Conservation (phyloP, 2,797 vertebrate genomes). For the Capromys pilorides region DNA sequence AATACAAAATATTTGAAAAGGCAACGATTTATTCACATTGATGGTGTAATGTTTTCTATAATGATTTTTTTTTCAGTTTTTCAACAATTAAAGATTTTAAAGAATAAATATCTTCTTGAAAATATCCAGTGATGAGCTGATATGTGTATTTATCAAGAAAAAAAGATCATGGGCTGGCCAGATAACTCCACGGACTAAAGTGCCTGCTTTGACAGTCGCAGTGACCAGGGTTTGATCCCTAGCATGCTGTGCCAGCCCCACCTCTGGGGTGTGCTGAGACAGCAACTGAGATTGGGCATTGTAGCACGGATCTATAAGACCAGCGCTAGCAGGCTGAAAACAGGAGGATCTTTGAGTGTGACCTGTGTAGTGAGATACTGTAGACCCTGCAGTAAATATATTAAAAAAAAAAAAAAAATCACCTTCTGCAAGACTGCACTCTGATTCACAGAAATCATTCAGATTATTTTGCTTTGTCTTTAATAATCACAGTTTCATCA, state of each 20-base stretch:
- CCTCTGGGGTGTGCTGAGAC: too few relatives aligned
- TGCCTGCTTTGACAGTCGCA: too few relatives aligned
- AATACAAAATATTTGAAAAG: slow-evolving; percentile 27
- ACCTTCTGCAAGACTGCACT: neutral
- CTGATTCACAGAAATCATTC: neutral
- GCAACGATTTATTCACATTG: neutral
- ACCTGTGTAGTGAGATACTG: too few relatives aligned
- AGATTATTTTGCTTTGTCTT: slow-evolving; percentile 9
- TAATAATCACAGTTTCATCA: neutral
- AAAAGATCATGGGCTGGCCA: neutral
- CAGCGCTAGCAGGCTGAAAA: too few relatives aligned
- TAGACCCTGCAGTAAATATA: too few relatives aligned
- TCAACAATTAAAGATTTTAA: neutral
- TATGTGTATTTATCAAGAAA: neutral
- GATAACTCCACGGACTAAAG: too few relatives aligned
- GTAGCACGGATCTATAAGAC: too few relatives aligned
- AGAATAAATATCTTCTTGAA: neutral
- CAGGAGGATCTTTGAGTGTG: too few relatives aligned
- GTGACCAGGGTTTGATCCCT: too few relatives aligned
- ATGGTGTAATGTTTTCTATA: neutral
- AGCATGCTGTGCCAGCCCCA: too few relatives aligned
- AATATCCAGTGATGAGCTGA: neutral
- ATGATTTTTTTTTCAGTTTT: slow-evolving; percentile 1
- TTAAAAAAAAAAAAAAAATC: neutral
- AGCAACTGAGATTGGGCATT: too few relatives aligned